These are phyloP conservation scores for Brenthis hecate DNA, from an alignment of 2,888 invertebrate genomes.

Conservation along the genomic window DNA sequence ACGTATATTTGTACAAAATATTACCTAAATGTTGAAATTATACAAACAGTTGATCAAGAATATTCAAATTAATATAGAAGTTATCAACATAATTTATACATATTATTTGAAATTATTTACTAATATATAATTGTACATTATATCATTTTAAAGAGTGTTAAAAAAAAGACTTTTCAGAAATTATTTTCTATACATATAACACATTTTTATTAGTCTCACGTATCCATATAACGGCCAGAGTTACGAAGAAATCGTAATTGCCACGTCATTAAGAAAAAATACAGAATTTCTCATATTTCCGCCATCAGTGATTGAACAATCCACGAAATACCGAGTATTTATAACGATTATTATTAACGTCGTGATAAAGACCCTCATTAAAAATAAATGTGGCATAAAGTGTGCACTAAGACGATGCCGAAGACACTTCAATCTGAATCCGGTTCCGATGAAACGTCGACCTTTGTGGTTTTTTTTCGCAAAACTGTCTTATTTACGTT, in stretches of 20 bases:
- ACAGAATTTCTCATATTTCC: conserved; percentile 28
- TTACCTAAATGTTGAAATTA: too few relatives aligned
- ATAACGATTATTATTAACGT: conserved; percentile 42
- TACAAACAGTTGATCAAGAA: too few relatives aligned
- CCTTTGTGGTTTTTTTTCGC: conserved; percentile 69
- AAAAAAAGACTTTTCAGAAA: too few relatives aligned
- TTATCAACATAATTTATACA: too few relatives aligned
- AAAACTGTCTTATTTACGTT: conserved; percentile 80
- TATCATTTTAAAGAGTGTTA: too few relatives aligned
- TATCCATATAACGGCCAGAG: neutral
- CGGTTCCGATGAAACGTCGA: conserved; percentile 67
- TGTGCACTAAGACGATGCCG: conserved; percentile 59
- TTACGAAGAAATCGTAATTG: neutral
- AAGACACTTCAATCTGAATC: conserved; percentile 59
- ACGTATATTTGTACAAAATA: too few relatives aligned
- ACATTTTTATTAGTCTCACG: too few relatives aligned
- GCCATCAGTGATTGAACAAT: conserved; percentile 25
- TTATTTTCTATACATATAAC: too few relatives aligned
- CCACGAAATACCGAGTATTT: conserved; percentile 32
- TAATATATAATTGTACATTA: too few relatives aligned
- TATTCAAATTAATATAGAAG: too few relatives aligned
- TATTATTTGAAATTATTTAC: too few relatives aligned
- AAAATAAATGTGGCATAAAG: conserved; percentile 71
- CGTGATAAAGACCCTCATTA: conserved; percentile 55
- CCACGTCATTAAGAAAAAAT: neutral